Conservation (phyloP, 2,113 vertebrate genomes). For the Corapipo altera region DNA sequence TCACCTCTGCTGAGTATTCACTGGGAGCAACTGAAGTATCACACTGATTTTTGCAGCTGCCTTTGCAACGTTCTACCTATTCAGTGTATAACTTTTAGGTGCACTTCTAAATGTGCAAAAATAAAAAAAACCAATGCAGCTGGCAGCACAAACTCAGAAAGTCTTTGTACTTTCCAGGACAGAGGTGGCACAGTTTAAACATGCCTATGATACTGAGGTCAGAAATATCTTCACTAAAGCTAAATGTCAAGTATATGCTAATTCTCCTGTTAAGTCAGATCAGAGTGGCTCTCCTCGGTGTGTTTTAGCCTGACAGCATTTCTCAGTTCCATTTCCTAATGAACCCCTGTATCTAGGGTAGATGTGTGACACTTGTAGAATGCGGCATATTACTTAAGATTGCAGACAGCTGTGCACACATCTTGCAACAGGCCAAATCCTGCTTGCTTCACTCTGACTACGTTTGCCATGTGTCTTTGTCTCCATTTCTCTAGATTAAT, state of each 20-base stretch:
- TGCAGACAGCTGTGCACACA: neutral
- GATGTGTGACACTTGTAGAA: neutral
- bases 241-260: neutral
- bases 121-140: neutral
- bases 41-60: neutral
- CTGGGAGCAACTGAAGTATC: neutral
- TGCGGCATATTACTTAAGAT: neutral
- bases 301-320: neutral
- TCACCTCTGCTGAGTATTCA: neutral
- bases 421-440: neutral
- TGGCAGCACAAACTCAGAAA: neutral
- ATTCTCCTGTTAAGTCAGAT: neutral
- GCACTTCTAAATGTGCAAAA: neutral
- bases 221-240: neutral
- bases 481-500: neutral
- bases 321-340: neutral
- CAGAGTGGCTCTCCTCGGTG: neutral
- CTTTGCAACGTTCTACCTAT: neutral
- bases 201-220: neutral
- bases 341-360: neutral
- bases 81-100: neutral
- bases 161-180: neutral
- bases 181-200: neutral
- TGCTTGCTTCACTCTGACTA: neutral
- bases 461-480: neutral